Evolutionary conservation across 2,113 vertebrate species (phyloP).

Genomic region (Brachyhypopomus occidentalis): DNA sequence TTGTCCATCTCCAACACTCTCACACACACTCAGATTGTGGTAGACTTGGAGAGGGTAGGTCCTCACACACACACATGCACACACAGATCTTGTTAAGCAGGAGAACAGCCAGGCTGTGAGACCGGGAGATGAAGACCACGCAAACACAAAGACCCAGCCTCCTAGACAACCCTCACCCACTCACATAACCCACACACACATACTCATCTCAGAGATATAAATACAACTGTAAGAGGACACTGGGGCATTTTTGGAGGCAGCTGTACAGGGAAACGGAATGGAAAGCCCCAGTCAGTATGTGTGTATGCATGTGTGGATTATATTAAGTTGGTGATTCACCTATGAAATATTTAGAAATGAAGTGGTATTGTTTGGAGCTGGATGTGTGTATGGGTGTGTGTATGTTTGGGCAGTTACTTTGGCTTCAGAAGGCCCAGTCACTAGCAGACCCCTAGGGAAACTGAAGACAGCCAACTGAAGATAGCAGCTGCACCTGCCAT

Average conservation of each 20-base stretch:
- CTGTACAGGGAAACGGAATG: constrained; percentile 52
- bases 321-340: constrained; percentile 44
- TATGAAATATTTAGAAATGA: neutral
- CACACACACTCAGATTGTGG: neutral
- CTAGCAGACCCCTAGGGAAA: constrained; percentile 9
- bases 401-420: constrained; percentile 9
- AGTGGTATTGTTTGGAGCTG: neutral
- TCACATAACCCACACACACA: constrained; percentile 33
- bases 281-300: constrained; percentile 56
- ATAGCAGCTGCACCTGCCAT: constrained; percentile 48
- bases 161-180: constrained; percentile 36
- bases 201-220: constrained; percentile 67
- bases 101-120: neutral
- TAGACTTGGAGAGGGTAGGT: constrained; percentile 13
- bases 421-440: constrained; percentile 5
- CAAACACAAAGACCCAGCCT: constrained; percentile 35
- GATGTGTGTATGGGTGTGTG: neutral
- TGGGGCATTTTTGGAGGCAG: constrained; percentile 78
- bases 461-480: constrained; percentile 27
- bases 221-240: constrained; percentile 88
- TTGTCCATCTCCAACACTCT: constrained; percentile 66
- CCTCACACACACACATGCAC: constrained; percentile 12
- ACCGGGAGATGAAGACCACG: constrained; percentile 26
- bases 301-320: constrained; percentile 38
- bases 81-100: neutral